Conservation (phyloP, 2,888 invertebrate species). For the Synanthedon tipuliformis region DNA sequence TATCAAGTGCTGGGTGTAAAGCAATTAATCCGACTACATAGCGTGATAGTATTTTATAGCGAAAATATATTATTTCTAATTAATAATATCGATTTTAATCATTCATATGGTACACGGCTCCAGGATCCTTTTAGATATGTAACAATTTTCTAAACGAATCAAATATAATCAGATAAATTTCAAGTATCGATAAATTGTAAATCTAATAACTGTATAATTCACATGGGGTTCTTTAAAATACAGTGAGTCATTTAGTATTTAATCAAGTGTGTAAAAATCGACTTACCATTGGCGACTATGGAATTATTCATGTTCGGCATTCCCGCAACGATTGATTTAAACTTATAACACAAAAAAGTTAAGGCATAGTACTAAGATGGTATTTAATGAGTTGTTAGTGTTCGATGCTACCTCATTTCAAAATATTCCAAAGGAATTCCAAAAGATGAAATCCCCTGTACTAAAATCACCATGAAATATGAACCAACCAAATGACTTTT, state of each 20-base stretch:
- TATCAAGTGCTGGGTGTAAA: too few relatives aligned
- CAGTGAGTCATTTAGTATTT: slow-evolving; percentile 29
- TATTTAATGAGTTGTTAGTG: slow-evolving; percentile 25
- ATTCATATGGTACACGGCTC: too few relatives aligned
- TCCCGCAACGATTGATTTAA: slow-evolving; percentile 40
- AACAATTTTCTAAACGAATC: background rate
- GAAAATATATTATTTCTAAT: too few relatives aligned
- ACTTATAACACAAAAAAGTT: slow-evolving; percentile 43
- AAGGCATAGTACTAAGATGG: slow-evolving; percentile 60
- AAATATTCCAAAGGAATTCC: slow-evolving; percentile 23
- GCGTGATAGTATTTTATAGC: too few relatives aligned
- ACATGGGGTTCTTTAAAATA: background rate
- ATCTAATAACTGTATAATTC: background rate
- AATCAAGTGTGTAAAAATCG: slow-evolving; percentile 25
- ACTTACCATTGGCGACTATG: slow-evolving; percentile 59
- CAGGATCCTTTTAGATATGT: too few relatives aligned
- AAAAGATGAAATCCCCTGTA: slow-evolving; percentile 23
- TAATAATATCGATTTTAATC: too few relatives aligned
- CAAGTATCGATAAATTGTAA: background rate
- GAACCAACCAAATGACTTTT: slow-evolving; percentile 6
- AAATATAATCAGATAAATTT: too few relatives aligned
- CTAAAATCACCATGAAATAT: slow-evolving; percentile 41
- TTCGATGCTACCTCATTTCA: slow-evolving; percentile 61
- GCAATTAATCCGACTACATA: too few relatives aligned
- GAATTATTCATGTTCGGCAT: slow-evolving; percentile 60